These are phyloP conservation scores for Morelia viridis DNA, from an alignment of 2,797 vertebrate genomes.

Conservation along the genomic window DNA sequence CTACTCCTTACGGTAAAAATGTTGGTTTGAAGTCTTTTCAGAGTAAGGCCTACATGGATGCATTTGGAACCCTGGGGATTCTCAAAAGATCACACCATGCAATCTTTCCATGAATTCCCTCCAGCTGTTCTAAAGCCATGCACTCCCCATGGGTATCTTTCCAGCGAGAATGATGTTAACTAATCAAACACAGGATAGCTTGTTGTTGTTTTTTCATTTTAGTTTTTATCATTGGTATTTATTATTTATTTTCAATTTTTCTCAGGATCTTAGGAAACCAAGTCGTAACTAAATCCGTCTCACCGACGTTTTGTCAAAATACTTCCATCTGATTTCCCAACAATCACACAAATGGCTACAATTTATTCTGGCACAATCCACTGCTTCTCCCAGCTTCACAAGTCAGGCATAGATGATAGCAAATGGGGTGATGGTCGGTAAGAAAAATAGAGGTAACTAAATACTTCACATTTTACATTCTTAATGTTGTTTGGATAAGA, in stretches of 20 bases:
- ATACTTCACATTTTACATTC: slow-evolving; percentile 47
- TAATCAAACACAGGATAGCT: slow-evolving; percentile 10
- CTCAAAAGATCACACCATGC: neutral
- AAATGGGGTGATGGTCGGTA: slow-evolving; percentile 42
- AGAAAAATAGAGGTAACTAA: slow-evolving; percentile 54
- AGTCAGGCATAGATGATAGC: slow-evolving; percentile 58
- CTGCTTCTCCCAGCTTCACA: slow-evolving; percentile 48
- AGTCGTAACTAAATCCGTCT: slow-evolving; percentile 31
- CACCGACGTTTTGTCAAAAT: slow-evolving; percentile 42
- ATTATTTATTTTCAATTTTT: slow-evolving; percentile 42
- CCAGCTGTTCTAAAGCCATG: neutral
- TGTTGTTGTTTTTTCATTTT: neutral
- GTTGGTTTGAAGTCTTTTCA: neutral
- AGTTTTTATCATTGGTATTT: slow-evolving; percentile 11
- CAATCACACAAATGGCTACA: slow-evolving; percentile 42
- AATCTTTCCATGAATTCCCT: neutral
- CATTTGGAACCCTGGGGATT: neutral
- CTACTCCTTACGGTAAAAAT: neutral
- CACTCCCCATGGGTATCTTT: neutral
- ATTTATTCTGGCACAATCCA: slow-evolving; percentile 38
- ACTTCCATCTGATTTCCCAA: slow-evolving; percentile 48
- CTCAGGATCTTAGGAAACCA: slow-evolving; percentile 49
- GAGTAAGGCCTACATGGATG: neutral
- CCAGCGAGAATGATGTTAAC: neutral
- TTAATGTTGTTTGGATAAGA: slow-evolving; percentile 51